phyloP scores from a whole-genome alignment of 2,113 vertebrate species.

The Silurus glanis region DNA sequence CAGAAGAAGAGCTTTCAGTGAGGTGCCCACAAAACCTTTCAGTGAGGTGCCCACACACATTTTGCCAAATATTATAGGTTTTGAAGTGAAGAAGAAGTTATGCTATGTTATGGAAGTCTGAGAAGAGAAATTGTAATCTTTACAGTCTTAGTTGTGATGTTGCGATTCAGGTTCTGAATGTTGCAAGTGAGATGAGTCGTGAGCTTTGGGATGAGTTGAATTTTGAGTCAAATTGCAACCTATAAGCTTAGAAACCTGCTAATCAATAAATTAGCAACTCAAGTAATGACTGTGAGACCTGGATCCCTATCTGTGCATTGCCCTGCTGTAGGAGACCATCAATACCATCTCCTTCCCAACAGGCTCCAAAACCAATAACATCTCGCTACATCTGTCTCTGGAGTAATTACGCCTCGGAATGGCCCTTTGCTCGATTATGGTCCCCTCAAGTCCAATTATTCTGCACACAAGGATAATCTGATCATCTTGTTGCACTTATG shows the following conservation, averaged over 20 bases:
- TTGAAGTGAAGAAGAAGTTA: not conserved
- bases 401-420: constrained; percentile 17
- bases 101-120: not conserved
- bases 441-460: constrained; percentile 12
- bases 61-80: not conserved
- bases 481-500: constrained; percentile 11
- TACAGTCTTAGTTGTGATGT: not conserved
- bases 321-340: not conserved
- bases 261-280: not conserved
- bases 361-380: constrained; percentile 3
- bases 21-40: no score
- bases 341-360: constrained; percentile 7
- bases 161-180: not conserved
- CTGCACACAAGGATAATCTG: constrained; percentile 11
- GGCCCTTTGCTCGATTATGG: constrained; percentile 1
- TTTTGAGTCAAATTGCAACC: not conserved
- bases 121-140: not conserved
- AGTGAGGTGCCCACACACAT: no score
- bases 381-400: constrained; percentile 20
- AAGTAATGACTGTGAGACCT: not conserved
- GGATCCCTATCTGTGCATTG: not conserved
- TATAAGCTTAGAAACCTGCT: not conserved
- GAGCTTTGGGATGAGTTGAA: not conserved
- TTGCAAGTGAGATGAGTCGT: not conserved
- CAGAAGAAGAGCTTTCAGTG: no score